These are phyloP conservation scores for Collichthys lucidus DNA, from an alignment of 2,113 vertebrate genomes.

Conservation along the genomic window DNA sequence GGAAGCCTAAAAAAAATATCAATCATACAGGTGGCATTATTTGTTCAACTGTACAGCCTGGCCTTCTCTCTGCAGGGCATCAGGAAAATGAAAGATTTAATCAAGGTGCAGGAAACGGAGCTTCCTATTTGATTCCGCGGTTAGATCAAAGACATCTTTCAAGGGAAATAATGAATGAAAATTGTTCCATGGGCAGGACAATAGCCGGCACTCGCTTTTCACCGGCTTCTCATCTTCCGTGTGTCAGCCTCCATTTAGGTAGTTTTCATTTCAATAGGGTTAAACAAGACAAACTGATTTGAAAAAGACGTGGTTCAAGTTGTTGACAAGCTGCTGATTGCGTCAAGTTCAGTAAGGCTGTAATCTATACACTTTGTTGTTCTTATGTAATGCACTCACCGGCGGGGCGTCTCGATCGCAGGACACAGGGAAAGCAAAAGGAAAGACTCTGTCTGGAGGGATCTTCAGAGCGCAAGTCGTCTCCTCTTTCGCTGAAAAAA, in stretches of 20 bases:
- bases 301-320: background rate
- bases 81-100: constrained; percentile 44
- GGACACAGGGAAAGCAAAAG: constrained; percentile 81
- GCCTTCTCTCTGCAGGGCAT: constrained; percentile 16
- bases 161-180: constrained; percentile 32
- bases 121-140: constrained; percentile 34
- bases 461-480: constrained; percentile 51
- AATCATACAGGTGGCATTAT: constrained; percentile 57
- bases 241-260: constrained; percentile 3
- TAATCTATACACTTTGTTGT: background rate
- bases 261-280: background rate
- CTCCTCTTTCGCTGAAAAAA: constrained; percentile 53
- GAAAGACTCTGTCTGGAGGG: constrained; percentile 74
- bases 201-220: background rate
- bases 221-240: background rate
- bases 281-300: background rate
- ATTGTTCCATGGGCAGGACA: constrained; percentile 1
- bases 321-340: background rate
- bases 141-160: constrained; percentile 41
- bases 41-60: constrained; percentile 15
- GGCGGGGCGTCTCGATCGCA: constrained; percentile 72
- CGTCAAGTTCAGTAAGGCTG: background rate
- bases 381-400: constrained; percentile 79
- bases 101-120: constrained; percentile 20
- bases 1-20: constrained; percentile 82